Evolutionary conservation across 1,140 invertebrate genomes (phyloP), one percentile per base, ranked within the genome.

Genomic region (Pygmarrhopalites habei): DNA sequence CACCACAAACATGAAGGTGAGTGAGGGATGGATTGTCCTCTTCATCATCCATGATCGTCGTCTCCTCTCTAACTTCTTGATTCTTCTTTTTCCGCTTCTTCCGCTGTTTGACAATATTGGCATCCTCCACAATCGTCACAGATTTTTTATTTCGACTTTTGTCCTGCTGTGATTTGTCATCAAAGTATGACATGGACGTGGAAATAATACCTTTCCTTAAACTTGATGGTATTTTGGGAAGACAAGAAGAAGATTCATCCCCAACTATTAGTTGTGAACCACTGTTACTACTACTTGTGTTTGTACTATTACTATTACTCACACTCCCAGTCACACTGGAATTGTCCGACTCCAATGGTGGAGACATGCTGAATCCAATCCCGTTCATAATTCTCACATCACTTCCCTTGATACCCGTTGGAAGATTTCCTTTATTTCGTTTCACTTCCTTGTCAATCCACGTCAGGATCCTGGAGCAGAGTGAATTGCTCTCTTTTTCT

Each of bases 381-480:
- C 59, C 59, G 43, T 61, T 61, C 30, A 61, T 35, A n/a, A 61
- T 53, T 35, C 59, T 39, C 21, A 61, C 17, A 29, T 61, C 59
- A 19, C 23, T 53, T 28, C 47, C 30, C 12, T 51, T 35, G 32
- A 53, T 52, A 32, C 32, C 35, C 3, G 55, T 46, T 10, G 56
- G 56, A 17, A 64, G 29, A 21, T n/a, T 41, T 23, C 64, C 29
- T n/a, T 62, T 51, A 30, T 44, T 62, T 55, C 46, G 55, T 26
- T 63, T 62, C 1, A 68, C 63, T 56, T 68, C 67, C 43, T 62
- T 35, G 51, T 65, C 61, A 57, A 68, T 68, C 67, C 67, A 68
- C 15, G 60, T 65, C 58, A 68, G 55, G n/a, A 68, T 68, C 47
- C 67, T 41, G 2, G 67, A 65, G 39, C 67, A 68, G 4, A 68